These are phyloP conservation scores for Helogale parvula DNA, from an alignment of 2,113 vertebrate species.

Conservation along the genomic window DNA sequence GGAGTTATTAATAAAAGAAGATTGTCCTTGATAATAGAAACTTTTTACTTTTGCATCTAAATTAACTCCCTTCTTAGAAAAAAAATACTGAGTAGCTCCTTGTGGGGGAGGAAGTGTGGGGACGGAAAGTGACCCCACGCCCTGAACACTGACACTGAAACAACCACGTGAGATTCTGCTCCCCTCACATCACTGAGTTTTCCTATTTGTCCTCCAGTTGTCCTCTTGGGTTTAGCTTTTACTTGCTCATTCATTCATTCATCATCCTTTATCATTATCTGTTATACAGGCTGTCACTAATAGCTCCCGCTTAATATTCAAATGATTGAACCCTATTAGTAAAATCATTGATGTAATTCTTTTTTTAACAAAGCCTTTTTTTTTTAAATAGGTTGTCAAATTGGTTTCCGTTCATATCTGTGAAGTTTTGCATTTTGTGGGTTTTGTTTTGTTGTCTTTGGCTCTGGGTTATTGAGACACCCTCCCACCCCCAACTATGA, in stretches of 20 bases:
- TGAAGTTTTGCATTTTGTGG: background rate
- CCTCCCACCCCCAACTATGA: background rate
- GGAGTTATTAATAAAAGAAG: background rate
- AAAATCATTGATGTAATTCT: slow-evolving; percentile 38
- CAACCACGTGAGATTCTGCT: background rate
- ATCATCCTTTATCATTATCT: background rate
- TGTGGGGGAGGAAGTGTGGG: accelerated
- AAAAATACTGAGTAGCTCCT: accelerated
- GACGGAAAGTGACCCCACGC: background rate
- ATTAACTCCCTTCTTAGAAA: background rate
- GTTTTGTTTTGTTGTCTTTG: background rate
- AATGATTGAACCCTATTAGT: background rate
- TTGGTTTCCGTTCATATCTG: too few relatives aligned
- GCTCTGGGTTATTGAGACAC: background rate
- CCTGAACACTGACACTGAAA: background rate
- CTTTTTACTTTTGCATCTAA: slow-evolving; percentile 28
- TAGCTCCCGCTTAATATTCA: background rate
- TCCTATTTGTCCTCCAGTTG: background rate
- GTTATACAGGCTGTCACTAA: background rate
- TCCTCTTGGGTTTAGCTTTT: background rate
- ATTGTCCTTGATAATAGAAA: background rate
- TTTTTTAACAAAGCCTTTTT: background rate
- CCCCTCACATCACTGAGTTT: background rate
- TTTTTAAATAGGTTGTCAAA: too few relatives aligned
- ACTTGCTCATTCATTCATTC: background rate